A percentile compares a stretch with the other conserved stretches of the same genome.
These are phyloP conservation scores for Mycalesis mineus DNA, from an alignment of 2,888 invertebrate species.

Conservation along the genomic window DNA sequence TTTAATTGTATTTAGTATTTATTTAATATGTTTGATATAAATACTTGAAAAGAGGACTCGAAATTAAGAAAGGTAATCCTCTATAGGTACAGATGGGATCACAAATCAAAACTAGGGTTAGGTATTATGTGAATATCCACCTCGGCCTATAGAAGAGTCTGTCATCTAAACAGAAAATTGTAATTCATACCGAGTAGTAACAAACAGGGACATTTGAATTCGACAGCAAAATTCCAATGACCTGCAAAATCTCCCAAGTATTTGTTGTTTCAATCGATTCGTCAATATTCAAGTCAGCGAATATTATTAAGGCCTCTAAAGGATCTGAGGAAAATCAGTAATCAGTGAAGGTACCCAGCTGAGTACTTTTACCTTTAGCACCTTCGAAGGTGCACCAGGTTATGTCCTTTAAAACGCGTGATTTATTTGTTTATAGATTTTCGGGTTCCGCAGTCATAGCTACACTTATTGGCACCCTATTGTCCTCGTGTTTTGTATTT, in stretches of 20 bases:
- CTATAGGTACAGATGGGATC: no score
- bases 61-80: no score
- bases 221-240: slow-evolving; percentile 10
- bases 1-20: no score
- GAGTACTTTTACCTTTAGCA: slow-evolving; percentile 9
- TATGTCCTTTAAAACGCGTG: slow-evolving; percentile 1
- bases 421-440: slow-evolving; percentile 1
- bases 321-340: slow-evolving; percentile 11
- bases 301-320: slow-evolving; percentile 10
- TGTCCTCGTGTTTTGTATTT: no score
- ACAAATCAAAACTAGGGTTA: no score
- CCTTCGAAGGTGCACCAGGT: slow-evolving; percentile 8
- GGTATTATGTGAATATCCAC: no score
- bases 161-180: neutral
- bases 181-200: slow-evolving; percentile 1
- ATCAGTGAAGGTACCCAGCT: neutral
- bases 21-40: no score
- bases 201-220: slow-evolving; percentile 8
- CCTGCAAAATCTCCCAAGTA: slow-evolving; percentile 4
- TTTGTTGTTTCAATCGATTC: slow-evolving; percentile 12
- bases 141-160: no score
- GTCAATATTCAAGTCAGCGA: slow-evolving; percentile 17
- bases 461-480: no score
- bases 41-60: no score
- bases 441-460: neutral